These are phyloP conservation scores for Anguilla pacifica DNA, from an alignment of 2,797 vertebrate genomes.

Conservation along the genomic window DNA sequence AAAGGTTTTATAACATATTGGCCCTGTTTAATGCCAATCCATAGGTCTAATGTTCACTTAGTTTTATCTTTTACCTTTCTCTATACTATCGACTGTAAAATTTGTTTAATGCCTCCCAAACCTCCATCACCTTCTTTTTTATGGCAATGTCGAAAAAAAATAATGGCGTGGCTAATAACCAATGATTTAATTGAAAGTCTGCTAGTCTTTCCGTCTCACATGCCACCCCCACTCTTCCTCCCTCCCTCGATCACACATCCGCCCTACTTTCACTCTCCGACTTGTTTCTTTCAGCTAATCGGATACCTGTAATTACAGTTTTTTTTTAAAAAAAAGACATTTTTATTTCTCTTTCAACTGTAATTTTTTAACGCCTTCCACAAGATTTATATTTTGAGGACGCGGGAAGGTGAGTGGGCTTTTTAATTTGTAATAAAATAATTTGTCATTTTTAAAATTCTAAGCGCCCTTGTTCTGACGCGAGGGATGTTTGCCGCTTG, in stretches of 20 bases:
- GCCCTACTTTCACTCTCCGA: neutral
- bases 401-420: neutral
- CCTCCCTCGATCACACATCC: too few relatives aligned
- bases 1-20: neutral
- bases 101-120: neutral
- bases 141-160: neutral
- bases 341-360: constrained; percentile 18
- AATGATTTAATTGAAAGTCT: neutral
- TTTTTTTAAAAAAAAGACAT: neutral
- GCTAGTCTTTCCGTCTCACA: neutral
- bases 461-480: neutral
- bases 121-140: neutral
- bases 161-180: neutral
- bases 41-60: neutral
- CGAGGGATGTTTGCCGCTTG: neutral
- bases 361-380: neutral
- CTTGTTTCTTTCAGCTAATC: neutral
- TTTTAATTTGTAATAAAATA: neutral
- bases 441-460: neutral
- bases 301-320: neutral
- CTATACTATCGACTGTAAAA: neutral
- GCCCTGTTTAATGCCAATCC: neutral
- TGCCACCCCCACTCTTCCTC: neutral
- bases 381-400: too few relatives aligned
- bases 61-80: neutral